Evolutionary conservation across 2,797 vertebrate species (phyloP).

Genomic region (Sebastes iracundus): DNA sequence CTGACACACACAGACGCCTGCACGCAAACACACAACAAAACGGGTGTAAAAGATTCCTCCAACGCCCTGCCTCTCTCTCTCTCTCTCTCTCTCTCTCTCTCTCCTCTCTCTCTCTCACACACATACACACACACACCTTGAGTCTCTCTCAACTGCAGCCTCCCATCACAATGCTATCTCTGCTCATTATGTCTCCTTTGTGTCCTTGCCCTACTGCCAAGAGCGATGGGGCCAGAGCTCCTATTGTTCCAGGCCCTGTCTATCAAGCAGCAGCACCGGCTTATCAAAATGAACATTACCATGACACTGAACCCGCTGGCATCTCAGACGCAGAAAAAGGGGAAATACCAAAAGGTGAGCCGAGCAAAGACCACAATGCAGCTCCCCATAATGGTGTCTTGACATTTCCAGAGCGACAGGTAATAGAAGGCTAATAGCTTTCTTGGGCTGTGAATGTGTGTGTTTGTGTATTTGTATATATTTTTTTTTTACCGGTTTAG

Average conservation of each 20-base stretch:
- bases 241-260: conserved; percentile 66
- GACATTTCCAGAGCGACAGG: conserved; percentile 62
- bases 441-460: conserved; percentile 11
- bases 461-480: conserved; percentile 3
- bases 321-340: conserved; percentile 39
- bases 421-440: conserved; percentile 55
- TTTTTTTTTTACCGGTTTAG: neutral
- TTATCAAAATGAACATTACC: conserved; percentile 78
- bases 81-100: neutral
- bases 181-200: conserved; percentile 76
- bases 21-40: conserved; percentile 37
- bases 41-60: conserved; percentile 22
- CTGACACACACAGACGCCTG: conserved; percentile 35
- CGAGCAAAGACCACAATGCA: conserved; percentile 52
- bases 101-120: neutral
- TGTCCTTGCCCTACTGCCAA: conserved; percentile 60
- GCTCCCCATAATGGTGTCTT: conserved; percentile 59
- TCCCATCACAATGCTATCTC: conserved; percentile 69
- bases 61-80: neutral
- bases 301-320: conserved; percentile 66
- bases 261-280: conserved; percentile 53
- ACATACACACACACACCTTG: conserved; percentile 17
- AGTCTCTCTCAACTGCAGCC: conserved; percentile 44
- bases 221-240: conserved; percentile 48
- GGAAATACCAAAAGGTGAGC: conserved; percentile 73